Base-by-base conservation (phyloP, 2,113 vertebrate species). In the Calidris pygmaea region DNA sequence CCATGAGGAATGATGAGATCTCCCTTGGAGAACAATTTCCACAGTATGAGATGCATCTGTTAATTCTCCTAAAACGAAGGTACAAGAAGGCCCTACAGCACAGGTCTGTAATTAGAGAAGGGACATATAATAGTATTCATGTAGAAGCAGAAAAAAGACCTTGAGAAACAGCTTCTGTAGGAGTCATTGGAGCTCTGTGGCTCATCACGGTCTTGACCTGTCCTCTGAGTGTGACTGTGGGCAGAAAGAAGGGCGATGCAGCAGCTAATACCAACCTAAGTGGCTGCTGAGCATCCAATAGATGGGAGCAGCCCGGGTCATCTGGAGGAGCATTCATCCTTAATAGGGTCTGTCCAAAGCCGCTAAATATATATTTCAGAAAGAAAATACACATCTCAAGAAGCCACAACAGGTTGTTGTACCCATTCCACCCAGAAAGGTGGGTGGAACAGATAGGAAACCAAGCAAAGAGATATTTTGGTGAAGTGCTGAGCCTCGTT, bases 221-320 rank as follows among this genome's bases (percentile, higher is more conserved):
- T 45, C 52, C 0, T 1, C 63, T 8, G 50, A 58, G 52, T 7
- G 4, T 15, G 27, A 39, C 74, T 0, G 10, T 15, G 39, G 45
- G 7, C 22, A 66, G 66, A 47, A 82, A 62, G 72, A 63, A n/a
- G 12, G 16, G 10, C 9, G 21, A 41, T 23, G 32, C 5, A 30
- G 34, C 45, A 87, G 22, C 29, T 27, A 18, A 55, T 20, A 17
- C 7, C 39, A 79, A 12, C 19, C 22, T 11, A 66, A 75, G 34
- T 3, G 2, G 22, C 1, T 74, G 14, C 35, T 50, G 41, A 74
- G 29, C 17, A 27, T 43, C 17, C 35, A 35, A 34, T 1, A 53
- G 29, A 23, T 6, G 12, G 39, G 60, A 94, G 29, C 13, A 63
- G 12, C 48, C 22, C 13, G 16, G 29, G 20, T n/a, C 45, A 27